Conservation (phyloP, 2,797 vertebrate species). For the Eurystomus glaucurus region DNA sequence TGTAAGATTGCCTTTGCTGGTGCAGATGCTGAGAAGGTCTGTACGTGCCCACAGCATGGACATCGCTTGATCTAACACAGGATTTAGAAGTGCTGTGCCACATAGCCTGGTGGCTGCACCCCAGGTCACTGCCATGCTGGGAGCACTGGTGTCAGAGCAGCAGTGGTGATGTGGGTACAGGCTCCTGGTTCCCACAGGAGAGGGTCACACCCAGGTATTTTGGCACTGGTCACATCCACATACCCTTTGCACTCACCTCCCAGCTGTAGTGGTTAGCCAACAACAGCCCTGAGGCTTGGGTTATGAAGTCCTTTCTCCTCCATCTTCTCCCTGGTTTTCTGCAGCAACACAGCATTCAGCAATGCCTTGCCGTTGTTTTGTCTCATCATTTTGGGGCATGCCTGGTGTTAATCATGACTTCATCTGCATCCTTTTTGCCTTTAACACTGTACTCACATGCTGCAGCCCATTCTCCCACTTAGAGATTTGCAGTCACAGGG, state of each 20-base stretch:
- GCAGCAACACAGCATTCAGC: not conserved
- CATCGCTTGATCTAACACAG: not conserved
- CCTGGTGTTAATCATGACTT: not conserved
- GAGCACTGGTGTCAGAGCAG: not conserved
- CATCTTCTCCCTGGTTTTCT: not conserved
- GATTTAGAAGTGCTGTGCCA: not conserved
- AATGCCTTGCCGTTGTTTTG: not conserved
- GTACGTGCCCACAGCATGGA: not conserved
- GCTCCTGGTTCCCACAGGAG: not conserved
- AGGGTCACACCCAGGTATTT: not conserved
- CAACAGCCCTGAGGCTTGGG: not conserved
- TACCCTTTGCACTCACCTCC: not conserved
- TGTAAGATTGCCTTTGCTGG: not conserved
- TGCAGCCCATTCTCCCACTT: not conserved
- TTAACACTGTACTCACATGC: rapidly evolving
- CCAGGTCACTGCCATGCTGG: not conserved
- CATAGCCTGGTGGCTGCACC: not conserved
- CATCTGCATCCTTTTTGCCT: not conserved
- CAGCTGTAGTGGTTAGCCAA: not conserved
- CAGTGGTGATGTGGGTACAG: rapidly evolving
- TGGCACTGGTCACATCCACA: rapidly evolving
- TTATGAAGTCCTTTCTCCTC: not conserved
- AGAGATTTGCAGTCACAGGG: not conserved
- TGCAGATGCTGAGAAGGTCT: not conserved
- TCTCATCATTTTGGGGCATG: not conserved